Base-by-base conservation (phyloP, 2,113 vertebrate species). In the Erythrolamprus reginae region DNA sequence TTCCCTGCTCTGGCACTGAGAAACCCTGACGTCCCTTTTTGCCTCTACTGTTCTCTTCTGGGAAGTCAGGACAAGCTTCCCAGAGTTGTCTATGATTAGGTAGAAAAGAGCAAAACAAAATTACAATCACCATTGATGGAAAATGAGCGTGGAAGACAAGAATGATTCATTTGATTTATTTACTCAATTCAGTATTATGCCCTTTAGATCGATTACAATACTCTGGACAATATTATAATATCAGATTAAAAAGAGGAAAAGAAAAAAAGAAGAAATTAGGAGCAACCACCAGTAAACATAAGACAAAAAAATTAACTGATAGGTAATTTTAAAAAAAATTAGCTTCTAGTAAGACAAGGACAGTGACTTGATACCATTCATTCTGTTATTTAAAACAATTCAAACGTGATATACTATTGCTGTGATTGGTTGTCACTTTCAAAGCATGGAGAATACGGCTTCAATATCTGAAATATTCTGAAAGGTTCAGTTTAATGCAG, bases 1-100 rank as follows among this genome's bases (percentile, higher is more conserved):
- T 51, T 24, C 56, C 12, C 55, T 85, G 45, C 55, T 47, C n/a
- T 48, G 84, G 53, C 82, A 84, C 53, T 48, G 21, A 28, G 45
- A 28, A 58, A 55, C 28, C 28, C 70, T 84, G 47, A 65, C 55
- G 65, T 65, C 55, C 58, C 55, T 85, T 85, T 88, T 38, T 50
- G 53, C 82, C 82, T 84, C 82, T 61, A n/a, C 45, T 84, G 82
- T 61, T 28, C 45, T 61, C 56, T 90, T 90, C 89, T 85, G 82
- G 83, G 55, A 90, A 61, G 28, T 51, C 82, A 51, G 26, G 82
- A 65, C 50, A 15, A 86, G 55, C 53, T 90, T 38, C 52, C 17
- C 52, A 84, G 89, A 51, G 13, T 88, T 89, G 33, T n/a, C 8
- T 47, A 51, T 90, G 82, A 52, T 24, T 33, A 5, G 55, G n/a